These are phyloP conservation scores for Polydesmus complanatus DNA, from an alignment of 2,888 invertebrate genomes.

Conservation along the genomic window DNA sequence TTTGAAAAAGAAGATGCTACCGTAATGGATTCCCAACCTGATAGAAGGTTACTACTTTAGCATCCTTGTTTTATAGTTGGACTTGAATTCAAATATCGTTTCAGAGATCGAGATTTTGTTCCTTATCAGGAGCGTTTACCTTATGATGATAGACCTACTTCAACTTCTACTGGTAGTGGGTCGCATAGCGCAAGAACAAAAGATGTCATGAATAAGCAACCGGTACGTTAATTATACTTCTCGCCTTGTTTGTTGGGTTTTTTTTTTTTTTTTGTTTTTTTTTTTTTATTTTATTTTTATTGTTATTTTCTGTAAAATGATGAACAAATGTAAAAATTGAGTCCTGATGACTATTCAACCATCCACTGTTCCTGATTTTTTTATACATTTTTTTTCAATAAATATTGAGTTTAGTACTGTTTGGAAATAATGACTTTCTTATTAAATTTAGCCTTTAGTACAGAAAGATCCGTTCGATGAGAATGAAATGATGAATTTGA, in stretches of 20 bases:
- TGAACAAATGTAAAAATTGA: no score
- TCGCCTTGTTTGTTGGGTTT: not conserved
- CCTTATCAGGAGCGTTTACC: conserved; percentile 15
- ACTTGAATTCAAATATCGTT: conserved; percentile 1
- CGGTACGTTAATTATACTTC: no score
- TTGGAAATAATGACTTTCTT: no score
- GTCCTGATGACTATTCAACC: no score
- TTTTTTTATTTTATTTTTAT: no score
- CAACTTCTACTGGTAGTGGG: not conserved
- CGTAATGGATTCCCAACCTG: conserved; percentile 18
- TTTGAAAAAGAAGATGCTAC: conserved; percentile 21
- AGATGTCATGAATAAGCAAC: not conserved
- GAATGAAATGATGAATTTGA: conserved; percentile 10
- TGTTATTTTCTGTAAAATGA: no score
- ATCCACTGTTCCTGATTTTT: no score
- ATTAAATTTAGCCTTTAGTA: conserved; percentile 20
- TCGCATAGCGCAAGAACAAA: not conserved
- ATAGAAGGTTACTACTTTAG: conserved; percentile 15
- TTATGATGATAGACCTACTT: conserved; percentile 12
- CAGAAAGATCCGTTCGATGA: conserved; percentile 32
- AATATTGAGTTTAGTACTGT: no score
- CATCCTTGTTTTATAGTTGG: no score
- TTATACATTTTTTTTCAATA: no score
- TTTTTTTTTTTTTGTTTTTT: no score
- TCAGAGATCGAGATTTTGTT: conserved; percentile 19